These are phyloP conservation scores for Trisateles emortualis DNA, from an alignment of 2,888 invertebrate species.

Conservation along the genomic window DNA sequence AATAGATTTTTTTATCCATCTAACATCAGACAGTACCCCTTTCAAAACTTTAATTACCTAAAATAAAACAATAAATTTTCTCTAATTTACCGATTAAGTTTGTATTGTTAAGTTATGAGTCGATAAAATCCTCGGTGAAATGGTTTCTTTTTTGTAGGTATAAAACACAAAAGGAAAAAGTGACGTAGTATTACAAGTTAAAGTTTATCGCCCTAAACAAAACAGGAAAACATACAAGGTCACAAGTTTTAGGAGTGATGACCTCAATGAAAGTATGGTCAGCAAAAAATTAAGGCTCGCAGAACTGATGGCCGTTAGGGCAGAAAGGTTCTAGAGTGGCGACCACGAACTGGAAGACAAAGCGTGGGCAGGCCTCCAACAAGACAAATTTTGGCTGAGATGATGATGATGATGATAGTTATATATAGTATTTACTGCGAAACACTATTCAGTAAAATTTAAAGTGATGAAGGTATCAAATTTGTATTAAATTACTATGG, in stretches of 20 bases:
- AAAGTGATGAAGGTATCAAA: too few relatives aligned
- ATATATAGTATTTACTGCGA: too few relatives aligned
- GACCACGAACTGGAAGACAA: too few relatives aligned
- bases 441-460: too few relatives aligned
- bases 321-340: too few relatives aligned
- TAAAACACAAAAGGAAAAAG: background rate
- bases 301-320: too few relatives aligned
- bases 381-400: too few relatives aligned
- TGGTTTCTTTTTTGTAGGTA: background rate
- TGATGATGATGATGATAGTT: too few relatives aligned
- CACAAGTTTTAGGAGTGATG: background rate
- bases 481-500: too few relatives aligned
- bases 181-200: constrained; percentile 5
- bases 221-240: constrained; percentile 1
- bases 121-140: background rate
- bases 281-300: background rate
- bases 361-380: too few relatives aligned
- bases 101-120: background rate
- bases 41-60: background rate
- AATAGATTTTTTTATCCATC: too few relatives aligned
- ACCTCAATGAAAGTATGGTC: background rate
- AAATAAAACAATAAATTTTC: background rate
- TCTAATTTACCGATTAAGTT: background rate
- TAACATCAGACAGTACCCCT: too few relatives aligned
- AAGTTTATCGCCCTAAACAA: constrained; percentile 3